Base-by-base conservation (phyloP, 1,140 invertebrate genomes). In the Drosophila persimilis region DNA sequence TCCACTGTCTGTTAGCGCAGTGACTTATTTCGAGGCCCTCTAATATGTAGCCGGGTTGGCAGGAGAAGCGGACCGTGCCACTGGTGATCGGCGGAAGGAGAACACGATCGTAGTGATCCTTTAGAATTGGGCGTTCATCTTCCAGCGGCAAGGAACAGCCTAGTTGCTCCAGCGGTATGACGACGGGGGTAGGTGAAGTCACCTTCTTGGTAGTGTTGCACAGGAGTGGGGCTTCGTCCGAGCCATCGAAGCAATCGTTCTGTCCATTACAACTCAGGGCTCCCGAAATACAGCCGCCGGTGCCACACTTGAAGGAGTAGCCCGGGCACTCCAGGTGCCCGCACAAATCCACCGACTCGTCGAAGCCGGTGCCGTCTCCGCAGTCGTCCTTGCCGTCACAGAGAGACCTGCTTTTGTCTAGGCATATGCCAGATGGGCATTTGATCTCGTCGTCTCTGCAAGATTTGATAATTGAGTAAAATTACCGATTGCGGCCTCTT, bases 191-290 rank as follows among this genome's bases (percentile, higher is more conserved):
- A 9, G 54, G 20, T 9, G 15, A 13, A 9, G 75, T 7, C 9
- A 46, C 17, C 69, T 95, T 95, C 8, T 17, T 15, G 15, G 83
- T 88, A n/a, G 84, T 77, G 47, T 77, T 85, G 60, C 89, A 86
- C 1, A 89, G 52, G 39, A 62, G 22, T 5, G 80, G 59, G 0
- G 80, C 43, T 67, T 90, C 89, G 88, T 97, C 96, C 3, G 95
- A 95, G 9, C 93, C 93, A 75, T 96, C 95, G 0, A 91, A 62
- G 83, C 95, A 97, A 56, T 96, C 93, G 39, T 85, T 84, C 2
- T 91, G 74, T 0, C 93, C 93, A 86, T 96, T 92, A 73, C 95
- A 95, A 17, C 85, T 90, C 1, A 83, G 71, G 51, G 93, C 90
- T 6, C 92, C 92, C 17, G 92, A 86, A 6, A 95, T 92, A 65